Evolutionary conservation across 1,140 invertebrate genomes (phyloP).

Genomic region (Drosophila busckii): DNA sequence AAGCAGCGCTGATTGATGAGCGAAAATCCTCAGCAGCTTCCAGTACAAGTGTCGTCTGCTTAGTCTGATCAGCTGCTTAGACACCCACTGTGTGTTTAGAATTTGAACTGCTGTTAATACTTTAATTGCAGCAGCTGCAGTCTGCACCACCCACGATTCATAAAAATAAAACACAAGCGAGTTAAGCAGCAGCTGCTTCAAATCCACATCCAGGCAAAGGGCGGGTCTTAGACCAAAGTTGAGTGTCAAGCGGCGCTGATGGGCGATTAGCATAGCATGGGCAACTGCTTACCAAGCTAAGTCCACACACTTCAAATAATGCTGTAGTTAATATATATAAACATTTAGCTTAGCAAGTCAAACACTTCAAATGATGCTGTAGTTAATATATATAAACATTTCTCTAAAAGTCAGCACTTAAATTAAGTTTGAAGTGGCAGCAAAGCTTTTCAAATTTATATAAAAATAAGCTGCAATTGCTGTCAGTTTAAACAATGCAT

Average conservation of each 20-base stretch:
- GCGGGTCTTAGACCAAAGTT: too few species aligned
- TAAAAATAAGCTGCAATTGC: too few species aligned
- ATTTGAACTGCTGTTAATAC: conserved; percentile 47
- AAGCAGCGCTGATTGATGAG: conserved; percentile 45
- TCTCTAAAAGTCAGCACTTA: too few species aligned
- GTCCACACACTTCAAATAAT: too few species aligned
- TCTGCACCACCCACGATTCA: conserved; percentile 46
- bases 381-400: too few species aligned
- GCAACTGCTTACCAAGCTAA: too few species aligned
- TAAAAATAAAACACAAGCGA: conserved; percentile 31
- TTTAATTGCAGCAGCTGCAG: conserved; percentile 53
- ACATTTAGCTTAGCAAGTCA: too few species aligned
- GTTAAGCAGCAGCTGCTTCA: conserved; percentile 15
- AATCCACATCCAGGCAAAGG: background rate
- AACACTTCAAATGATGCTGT: too few species aligned
- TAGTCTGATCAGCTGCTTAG: conserved; percentile 21
- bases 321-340: too few species aligned
- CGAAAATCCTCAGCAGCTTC: conserved; percentile 16
- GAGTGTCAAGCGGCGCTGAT: conserved; percentile 44
- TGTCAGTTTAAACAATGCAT: too few species aligned
- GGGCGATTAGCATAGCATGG: conserved; percentile 12
- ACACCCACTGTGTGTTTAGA: conserved; percentile 38
- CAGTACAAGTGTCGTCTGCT: conserved; percentile 21
- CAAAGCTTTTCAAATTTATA: too few species aligned
- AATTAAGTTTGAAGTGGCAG: too few species aligned